phyloP scores from a whole-genome alignment of 2,888 invertebrate species.

The Anthoptus insignis region DNA sequence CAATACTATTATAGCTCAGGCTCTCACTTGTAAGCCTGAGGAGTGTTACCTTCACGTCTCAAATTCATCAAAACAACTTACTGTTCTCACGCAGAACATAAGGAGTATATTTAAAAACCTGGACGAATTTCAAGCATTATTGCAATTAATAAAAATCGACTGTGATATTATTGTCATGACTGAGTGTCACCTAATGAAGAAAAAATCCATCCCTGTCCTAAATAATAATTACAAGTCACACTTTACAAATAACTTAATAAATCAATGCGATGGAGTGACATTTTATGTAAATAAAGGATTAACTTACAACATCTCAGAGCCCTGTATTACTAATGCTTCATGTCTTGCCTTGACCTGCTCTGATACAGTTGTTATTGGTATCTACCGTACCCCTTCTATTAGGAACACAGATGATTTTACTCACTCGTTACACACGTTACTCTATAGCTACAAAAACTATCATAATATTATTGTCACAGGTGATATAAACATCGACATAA shows the following conservation, averaged over 20 bases:
- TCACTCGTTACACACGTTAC: too few species aligned
- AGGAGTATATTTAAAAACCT: constrained; percentile 4
- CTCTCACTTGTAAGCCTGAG: neutral
- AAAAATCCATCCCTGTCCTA: constrained; percentile 3
- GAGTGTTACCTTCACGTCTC: neutral
- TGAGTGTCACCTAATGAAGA: neutral
- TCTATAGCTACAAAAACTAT: too few species aligned
- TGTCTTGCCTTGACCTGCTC: neutral
- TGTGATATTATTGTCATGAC: constrained; percentile 8
- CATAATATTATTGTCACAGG: too few species aligned
- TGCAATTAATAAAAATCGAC: constrained; percentile 1
- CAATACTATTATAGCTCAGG: constrained; percentile 2
- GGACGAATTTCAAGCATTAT: neutral
- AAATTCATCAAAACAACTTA: neutral
- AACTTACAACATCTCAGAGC: neutral
- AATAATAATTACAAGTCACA: neutral
- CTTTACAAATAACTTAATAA: neutral
- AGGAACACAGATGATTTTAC: too few species aligned
- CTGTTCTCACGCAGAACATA: constrained; percentile 10
- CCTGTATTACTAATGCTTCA: neutral
- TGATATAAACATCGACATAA: too few species aligned
- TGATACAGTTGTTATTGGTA: neutral
- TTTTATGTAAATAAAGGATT: neutral
- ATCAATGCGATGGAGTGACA: constrained; percentile 7
- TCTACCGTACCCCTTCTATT: too few species aligned